A percentile compares a stretch with the other conserved stretches of the same genome.
phyloP scores from a whole-genome alignment of 2,797 vertebrate species.

The Pitangus sulphuratus region DNA sequence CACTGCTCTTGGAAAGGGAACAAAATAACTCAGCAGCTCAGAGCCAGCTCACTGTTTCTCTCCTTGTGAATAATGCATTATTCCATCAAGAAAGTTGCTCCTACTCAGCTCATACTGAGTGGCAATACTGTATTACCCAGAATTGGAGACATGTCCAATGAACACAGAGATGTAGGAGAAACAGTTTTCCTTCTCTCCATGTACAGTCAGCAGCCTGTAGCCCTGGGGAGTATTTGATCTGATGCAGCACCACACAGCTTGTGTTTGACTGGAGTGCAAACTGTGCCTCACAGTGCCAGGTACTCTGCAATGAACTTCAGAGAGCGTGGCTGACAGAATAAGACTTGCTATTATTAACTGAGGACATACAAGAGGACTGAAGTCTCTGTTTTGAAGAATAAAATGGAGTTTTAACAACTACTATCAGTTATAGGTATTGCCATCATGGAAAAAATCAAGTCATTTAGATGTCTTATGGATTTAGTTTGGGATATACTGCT shows the following conservation, averaged over 20 bases:
- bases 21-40: background rate
- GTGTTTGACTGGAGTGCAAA: background rate
- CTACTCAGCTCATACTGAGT: background rate
- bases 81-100: conserved; percentile 16
- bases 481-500: background rate
- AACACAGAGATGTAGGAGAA: background rate
- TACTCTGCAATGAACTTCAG: background rate
- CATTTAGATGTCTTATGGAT: background rate
- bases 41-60: background rate
- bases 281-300: background rate
- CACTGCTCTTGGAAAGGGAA: background rate
- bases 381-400: background rate
- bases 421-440: background rate
- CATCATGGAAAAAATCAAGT: background rate
- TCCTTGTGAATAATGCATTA: conserved; percentile 49
- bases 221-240: conserved; percentile 10
- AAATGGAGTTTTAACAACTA: background rate
- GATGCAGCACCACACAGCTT: background rate
- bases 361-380: background rate
- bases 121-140: background rate
- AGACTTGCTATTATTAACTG: background rate
- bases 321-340: background rate
- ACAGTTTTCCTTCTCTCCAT: background rate
- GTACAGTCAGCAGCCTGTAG: background rate
- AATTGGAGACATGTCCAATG: background rate